Percentiles rank a stretch among this genome's conserved stretches.
Evolutionary conservation across 2,888 invertebrate genomes (phyloP).

Genomic region (Dasysyrphus tricinctus): DNA sequence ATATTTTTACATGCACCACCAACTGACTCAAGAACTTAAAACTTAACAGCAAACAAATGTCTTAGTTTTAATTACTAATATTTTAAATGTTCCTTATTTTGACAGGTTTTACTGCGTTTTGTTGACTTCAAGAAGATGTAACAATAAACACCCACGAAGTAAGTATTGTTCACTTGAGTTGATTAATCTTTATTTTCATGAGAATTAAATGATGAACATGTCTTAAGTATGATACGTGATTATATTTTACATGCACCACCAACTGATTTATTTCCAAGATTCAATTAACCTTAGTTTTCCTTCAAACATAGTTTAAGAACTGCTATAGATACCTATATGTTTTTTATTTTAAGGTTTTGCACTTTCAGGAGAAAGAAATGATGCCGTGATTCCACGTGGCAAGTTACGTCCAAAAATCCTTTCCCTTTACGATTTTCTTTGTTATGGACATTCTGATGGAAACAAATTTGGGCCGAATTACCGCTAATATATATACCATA

Average conservation of each 20-base stretch:
- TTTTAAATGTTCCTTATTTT: no score
- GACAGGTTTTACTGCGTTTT: no score
- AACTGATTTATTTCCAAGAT: slow-evolving; percentile 1
- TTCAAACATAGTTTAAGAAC: neutral
- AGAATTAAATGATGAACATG: slow-evolving; percentile 44
- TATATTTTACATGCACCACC: slow-evolving; percentile 45
- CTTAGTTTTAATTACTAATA: no score
- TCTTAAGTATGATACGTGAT: slow-evolving; percentile 31
- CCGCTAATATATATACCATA: no score
- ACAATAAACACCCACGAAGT: neutral
- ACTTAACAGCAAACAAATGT: no score
- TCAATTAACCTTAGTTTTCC: neutral
- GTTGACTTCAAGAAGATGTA: neutral
- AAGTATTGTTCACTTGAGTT: neutral
- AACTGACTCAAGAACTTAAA: no score
- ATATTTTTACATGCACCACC: slow-evolving; percentile 42
- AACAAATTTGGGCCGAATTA: no score
- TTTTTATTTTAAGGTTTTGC: neutral
- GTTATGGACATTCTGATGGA: no score
- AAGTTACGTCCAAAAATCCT: no score
- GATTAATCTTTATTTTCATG: neutral
- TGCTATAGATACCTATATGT: neutral
- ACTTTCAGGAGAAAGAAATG: no score
- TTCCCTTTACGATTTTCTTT: no score
- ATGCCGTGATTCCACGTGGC: no score